Percentiles rank a stretch among this genome's conserved stretches.
phyloP scores from a whole-genome alignment of 2,797 vertebrate species.

The Schizopygopsis malacanthus region DNA sequence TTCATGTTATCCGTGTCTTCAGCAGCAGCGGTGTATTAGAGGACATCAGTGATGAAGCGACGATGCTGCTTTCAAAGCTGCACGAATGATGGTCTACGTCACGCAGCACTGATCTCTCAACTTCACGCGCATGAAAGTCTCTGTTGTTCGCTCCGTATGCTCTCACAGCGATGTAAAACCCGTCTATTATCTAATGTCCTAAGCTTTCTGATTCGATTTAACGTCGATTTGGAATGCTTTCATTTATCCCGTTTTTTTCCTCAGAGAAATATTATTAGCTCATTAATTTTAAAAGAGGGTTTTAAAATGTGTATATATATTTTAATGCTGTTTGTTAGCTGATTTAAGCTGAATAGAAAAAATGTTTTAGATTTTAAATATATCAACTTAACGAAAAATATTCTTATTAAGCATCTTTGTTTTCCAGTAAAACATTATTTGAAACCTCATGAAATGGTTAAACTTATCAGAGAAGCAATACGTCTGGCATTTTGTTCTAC shows the following conservation, averaged over 20 bases:
- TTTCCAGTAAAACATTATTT: not conserved
- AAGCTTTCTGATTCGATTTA: not conserved
- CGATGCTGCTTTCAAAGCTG: constrained; percentile 57
- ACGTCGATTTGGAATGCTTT: not conserved
- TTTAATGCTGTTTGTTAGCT: not conserved
- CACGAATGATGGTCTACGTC: constrained; percentile 61
- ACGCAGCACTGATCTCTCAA: constrained; percentile 43
- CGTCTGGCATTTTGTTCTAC: not conserved
- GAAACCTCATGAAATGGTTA: not conserved
- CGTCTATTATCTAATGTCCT: not conserved
- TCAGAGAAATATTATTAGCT: not conserved
- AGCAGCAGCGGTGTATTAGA: constrained; percentile 60
- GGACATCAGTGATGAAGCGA: constrained; percentile 63
- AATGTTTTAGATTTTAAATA: not conserved
- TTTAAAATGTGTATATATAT: not conserved
- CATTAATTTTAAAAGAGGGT: not conserved
- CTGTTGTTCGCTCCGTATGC: not conserved
- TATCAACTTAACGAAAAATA: not conserved
- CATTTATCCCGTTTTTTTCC: not conserved
- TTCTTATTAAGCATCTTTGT: not conserved
- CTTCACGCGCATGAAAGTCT: constrained; percentile 30
- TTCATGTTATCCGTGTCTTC: constrained; percentile 70
- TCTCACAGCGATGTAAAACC: not conserved
- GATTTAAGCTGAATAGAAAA: not conserved
- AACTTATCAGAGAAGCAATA: not conserved